Conservation (phyloP, 2,113 vertebrate genomes). For the Alces alces region DNA sequence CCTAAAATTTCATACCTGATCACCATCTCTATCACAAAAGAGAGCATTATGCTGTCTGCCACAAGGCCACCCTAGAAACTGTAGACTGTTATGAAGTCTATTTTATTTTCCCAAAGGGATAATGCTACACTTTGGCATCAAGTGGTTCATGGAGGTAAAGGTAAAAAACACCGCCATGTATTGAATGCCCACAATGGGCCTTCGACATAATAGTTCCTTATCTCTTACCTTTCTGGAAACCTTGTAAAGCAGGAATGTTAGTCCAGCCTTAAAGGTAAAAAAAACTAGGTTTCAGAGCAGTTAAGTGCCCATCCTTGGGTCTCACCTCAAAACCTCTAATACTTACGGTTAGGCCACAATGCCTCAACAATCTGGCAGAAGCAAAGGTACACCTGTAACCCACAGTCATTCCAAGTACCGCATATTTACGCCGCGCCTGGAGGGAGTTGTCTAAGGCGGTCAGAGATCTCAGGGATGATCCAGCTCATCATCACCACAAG, state of each 20-base stretch:
- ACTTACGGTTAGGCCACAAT: background rate
- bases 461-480: background rate
- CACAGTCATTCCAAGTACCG: background rate
- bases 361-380: background rate
- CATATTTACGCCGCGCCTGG: background rate
- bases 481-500: too few species aligned
- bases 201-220: background rate
- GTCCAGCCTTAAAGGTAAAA: conserved; percentile 8
- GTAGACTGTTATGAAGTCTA: background rate
- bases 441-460: background rate
- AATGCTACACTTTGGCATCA: background rate
- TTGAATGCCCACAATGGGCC: background rate
- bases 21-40: background rate
- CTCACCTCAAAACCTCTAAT: background rate
- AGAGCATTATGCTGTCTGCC: background rate
- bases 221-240: background rate
- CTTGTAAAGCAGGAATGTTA: background rate
- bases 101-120: background rate
- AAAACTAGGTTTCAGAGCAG: background rate
- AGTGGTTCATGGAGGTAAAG: background rate
- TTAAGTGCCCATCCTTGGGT: background rate
- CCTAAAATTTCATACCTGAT: background rate
- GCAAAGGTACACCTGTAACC: background rate
- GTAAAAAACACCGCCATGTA: background rate
- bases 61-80: background rate